Base-by-base conservation (phyloP, 2,797 vertebrate species). In the Sebastes iracundus region DNA sequence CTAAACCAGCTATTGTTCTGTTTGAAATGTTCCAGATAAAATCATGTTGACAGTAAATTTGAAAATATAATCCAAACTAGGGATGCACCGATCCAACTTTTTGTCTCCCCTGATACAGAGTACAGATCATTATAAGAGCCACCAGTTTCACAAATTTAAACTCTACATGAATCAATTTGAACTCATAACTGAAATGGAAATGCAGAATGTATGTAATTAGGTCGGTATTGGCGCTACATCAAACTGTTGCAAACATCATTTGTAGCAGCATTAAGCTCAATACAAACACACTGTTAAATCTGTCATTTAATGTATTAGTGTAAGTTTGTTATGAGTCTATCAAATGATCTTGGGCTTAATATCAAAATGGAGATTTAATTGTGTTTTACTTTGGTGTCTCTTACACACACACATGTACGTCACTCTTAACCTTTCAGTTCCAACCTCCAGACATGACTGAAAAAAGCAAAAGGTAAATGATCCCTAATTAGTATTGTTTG, bases 401-500 rank as follows among this genome's bases (percentile, higher is more conserved):
- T 42, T 18, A 59, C 42, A 0, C 35, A 18, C 32, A 30, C 46
- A 42, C 58, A 55, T 3, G 67, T 0, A 32, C 1, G 1, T 66
- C 72, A 69, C 32, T 38, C 11, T 30, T 77, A 27, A 53, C 60
- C 13, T 82, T 53, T 75, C 79, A 76, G 23, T 71, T 58, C 61
- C 83, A 60, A 72, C 52, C 56, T 52, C 75, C 68, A 82, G 75
- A 88, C 80, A 83, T 82, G 82, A 88, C 23, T 74, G 6, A 70
- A 69, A 78, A 71, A 60, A 58, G 82, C 70, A 87, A 89, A 75
- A 79, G 72, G 7, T 75, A 90, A 88, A 84, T 71, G 75, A 88
- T 87, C 87, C 79, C 38, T 90, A 92, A 95, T 96, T 95, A 95
- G 92, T 92, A 88, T 79, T 61, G 87, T 93, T 92, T 94, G 86